Evolutionary conservation across 2,888 invertebrate genomes (phyloP), one percentile per base, ranked within the genome.

Genomic region (Epinotia bilunana): DNA sequence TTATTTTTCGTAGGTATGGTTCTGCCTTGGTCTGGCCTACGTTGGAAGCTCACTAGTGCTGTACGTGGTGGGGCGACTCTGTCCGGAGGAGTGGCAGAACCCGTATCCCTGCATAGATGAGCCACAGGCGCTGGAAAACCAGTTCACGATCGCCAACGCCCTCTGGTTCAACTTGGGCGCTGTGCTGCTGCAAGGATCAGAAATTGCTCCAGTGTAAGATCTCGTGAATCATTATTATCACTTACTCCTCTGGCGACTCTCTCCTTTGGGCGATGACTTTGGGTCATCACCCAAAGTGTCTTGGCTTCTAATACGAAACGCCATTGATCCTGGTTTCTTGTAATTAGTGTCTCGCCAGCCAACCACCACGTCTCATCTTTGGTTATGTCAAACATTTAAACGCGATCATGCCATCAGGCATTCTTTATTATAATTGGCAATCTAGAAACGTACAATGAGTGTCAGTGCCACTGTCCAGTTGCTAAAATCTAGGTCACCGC

Each of bases 91-190:
- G 93, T 98, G 98, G 98, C 96, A 96, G 85, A 98, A 98, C 92
- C 97, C 98, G 0, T 96, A 97, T 93, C 97, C 97, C 0, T 98
- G 97, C 88, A 95, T 97, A 79, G 96, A 97, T 80, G 97, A 98
- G 83, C 97, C 97, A 2, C 96, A 96, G 55, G 96, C 96, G 78
- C 95, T 98, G 67, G 96, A 98, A 89, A 98, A 98, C 93, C 97
- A 97, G 89, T 97, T 98, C 94, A 97, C 95, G 77, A 95, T 98
- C 64, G 95, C 96, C 81, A 98, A 98, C 92, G 97, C 97, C 78
- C 95, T 98, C 75, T 99, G 98, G 98, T 98, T 98, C 90, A 97
- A 97, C 78, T 95, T 98, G 77, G 97, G 97, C 28, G 97, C 97
- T 72, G 95, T 98, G 80, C 95, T 98, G 91, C 97, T 98, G 85